Evolutionary conservation across 2,888 invertebrate species (phyloP), one percentile per base, ranked within the genome.

Genomic region (Xestia rhomboidea): DNA sequence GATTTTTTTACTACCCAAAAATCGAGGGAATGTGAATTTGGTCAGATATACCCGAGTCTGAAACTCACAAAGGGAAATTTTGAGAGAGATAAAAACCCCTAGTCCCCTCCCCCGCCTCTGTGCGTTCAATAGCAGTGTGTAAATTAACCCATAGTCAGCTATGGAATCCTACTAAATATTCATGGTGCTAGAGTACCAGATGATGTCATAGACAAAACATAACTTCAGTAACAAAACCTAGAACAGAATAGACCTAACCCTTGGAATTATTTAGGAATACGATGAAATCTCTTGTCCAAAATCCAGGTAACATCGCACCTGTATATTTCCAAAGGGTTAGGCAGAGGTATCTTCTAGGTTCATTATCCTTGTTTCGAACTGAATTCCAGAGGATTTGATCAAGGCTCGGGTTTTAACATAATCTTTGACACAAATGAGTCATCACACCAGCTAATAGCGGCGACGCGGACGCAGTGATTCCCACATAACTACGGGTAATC

Each of bases 401-500:
- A 44, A 6, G n/a, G 30, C 4, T 24, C 4, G 11, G 10, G 21
- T 18, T 18, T 69, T 41, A 57, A 13, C 41, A 46, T 34, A 18
- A 46, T 41, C n/a, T n/a, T 30, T 49, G n/a, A 21, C 8, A 24
- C 6, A 34, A 68, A 30, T 77, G 24, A 63, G 24, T 79, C 69
- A 79, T 54, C 44, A 21, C 0, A 30, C 41, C 4, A 24, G 6
- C 49, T 27, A 70, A 18, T 8, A 2, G 4, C 18, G 8, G 15
- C 60, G 69, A 44, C 21, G 62, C 27, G 63, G 69, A 44, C 18
- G 62, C 34, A 79, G 15, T 54, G 24, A 27, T 41, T 41, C 21
- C 49, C n/a, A 34, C 46, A 49, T 57, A 34, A n/a, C 30, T 27
- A 41, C 41, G 46, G 81, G 64, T 78, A 57, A 72, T 64, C 73